Evolutionary conservation across 2,113 vertebrate genomes (phyloP).

Genomic region (Callipepla squamata): DNA sequence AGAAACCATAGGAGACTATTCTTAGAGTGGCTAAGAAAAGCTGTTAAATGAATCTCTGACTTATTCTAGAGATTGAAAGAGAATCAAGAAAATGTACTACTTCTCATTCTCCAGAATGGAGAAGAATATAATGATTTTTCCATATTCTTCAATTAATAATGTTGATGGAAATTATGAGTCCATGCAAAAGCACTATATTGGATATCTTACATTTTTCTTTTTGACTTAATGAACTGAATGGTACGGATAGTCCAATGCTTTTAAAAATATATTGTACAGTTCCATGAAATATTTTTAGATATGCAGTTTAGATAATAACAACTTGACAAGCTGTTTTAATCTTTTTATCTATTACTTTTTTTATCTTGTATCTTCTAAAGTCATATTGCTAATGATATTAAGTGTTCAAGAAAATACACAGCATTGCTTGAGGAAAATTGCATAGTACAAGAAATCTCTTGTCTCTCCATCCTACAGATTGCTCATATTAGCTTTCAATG

Average conservation of each 20-base stretch:
- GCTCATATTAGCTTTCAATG: background rate
- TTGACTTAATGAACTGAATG: background rate
- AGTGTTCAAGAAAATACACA: background rate
- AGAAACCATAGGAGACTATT: background rate
- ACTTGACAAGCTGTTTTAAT: background rate
- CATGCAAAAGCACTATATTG: background rate
- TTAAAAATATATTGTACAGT: background rate
- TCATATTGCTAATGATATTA: background rate
- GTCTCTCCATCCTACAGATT: background rate
- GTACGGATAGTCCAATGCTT: background rate
- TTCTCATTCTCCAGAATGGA: background rate
- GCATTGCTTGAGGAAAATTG: background rate
- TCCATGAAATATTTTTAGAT: background rate
- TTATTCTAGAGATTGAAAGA: background rate
- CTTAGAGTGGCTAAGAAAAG: background rate
- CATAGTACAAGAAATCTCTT: background rate
- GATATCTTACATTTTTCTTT: background rate
- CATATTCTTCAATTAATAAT: background rate
- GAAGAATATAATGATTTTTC: background rate
- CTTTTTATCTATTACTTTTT: background rate
- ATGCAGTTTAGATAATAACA: background rate
- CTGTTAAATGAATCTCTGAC: background rate
- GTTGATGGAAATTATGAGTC: background rate
- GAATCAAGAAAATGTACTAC: background rate
- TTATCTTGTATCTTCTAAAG: background rate